Evolutionary conservation across 1,140 invertebrate species (phyloP), one percentile per base, ranked within the genome.

Genomic region (Helicoverpa zea): DNA sequence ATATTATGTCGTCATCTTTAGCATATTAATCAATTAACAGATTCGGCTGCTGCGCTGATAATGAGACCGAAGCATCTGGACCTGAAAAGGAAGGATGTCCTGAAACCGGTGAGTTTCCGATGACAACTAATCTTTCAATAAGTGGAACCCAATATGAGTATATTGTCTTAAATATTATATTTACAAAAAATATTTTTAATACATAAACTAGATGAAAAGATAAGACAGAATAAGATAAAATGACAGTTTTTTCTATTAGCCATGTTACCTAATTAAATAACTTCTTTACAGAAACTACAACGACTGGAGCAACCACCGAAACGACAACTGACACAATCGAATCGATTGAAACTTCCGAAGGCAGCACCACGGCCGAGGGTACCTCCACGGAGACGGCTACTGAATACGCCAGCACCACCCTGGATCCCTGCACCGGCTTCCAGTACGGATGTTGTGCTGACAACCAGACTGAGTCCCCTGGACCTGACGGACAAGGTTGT

Each of bases 11-110:
- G 4, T 35, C 23, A 18, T 59, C 16, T 29, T 16, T 4, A 74
- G 23, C 23, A n/a, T 56, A 7, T 18, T 43, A 18, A 12, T 23
- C 68, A 18, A 9, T 68, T 56, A 16, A 47, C 59, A 95, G 94
- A 83, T 97, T 96, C 91, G 98, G 98, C 43, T 98, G 98, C 90
- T 98, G 98, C 90, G 95, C 96, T 52, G 98, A 98, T 94, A 96
- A 96, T 16, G 93, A 97, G 49, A 97, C 96, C 52, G 91, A 96
- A 88, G 97, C 98, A 49, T 94, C 95, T 78, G 98, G 98, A 74
- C 95, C 96, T 1, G 93, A 97, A 68, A 93, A 95, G 49, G 91
- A 96, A 94, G 97, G 97, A 82, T 98, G 97, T 87, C 92, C 92
- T 18, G 92, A 95, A 84, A 92, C 86, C 80, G 84, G 92, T 92